Evolutionary conservation across 2,113 vertebrate species (phyloP).

Genomic region (Caloenas nicobarica): DNA sequence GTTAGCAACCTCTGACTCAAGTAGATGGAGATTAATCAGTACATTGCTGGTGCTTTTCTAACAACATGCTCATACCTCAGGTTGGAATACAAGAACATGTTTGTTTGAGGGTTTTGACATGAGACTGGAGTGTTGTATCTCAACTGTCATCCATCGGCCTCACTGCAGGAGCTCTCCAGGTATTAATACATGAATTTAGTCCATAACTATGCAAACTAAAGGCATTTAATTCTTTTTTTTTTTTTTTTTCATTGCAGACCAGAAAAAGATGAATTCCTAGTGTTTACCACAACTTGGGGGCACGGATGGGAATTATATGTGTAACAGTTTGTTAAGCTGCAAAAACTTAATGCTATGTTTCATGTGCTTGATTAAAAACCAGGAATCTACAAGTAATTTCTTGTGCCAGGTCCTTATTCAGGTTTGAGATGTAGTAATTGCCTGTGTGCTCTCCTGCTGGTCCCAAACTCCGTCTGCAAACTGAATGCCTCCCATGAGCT

Average conservation of each 20-base stretch:
- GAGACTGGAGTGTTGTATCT: neutral
- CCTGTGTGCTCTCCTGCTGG: neutral
- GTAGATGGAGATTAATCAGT: neutral
- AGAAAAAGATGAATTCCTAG: neutral
- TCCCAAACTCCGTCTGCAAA: neutral
- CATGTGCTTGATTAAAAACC: neutral
- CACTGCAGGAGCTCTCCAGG: neutral
- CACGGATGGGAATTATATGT: neutral
- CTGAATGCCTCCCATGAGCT: neutral
- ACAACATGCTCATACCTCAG: neutral
- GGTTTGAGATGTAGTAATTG: neutral
- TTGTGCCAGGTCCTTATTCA: neutral
- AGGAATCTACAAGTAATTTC: neutral
- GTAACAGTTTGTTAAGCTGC: neutral
- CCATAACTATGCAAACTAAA: neutral
- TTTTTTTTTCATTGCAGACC: neutral
- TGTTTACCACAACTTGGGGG: neutral
- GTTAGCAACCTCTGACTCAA: neutral
- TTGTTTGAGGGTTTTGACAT: neutral
- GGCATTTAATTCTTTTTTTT: neutral
- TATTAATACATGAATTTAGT: neutral
- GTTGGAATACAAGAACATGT: neutral
- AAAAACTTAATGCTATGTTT: neutral
- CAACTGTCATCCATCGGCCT: neutral
- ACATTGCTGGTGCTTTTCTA: neutral